Percentiles rank a stretch among this genome's conserved stretches.
Conservation (phyloP, 2,888 invertebrate genomes). For the Platycnemis pennipes region DNA sequence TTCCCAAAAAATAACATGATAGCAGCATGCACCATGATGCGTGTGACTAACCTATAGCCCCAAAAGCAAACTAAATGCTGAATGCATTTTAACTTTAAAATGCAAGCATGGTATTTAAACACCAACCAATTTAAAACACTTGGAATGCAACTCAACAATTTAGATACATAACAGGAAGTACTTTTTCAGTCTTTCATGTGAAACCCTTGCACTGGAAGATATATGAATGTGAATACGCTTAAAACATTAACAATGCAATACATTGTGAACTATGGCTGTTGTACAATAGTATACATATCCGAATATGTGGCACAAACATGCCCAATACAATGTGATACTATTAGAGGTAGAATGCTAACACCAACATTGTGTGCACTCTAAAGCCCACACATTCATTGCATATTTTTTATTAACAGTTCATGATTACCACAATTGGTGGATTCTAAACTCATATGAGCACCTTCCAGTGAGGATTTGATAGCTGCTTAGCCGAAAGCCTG, state of each 20-base stretch:
- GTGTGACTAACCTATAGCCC: neutral
- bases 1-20: neutral
- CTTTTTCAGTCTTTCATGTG: conserved; percentile 4
- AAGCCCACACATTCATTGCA: neutral
- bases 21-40: neutral
- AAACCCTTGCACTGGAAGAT: neutral
- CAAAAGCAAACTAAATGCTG: neutral
- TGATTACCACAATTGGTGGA: no score
- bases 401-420: neutral
- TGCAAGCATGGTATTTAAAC: no score
- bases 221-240: neutral
- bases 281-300: neutral
- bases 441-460: no score
- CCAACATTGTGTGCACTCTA: neutral
- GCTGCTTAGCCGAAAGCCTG: no score
- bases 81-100: no score
- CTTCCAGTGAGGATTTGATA: no score
- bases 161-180: neutral
- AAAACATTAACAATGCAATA: neutral
- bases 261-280: neutral
- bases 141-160: neutral
- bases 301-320: neutral
- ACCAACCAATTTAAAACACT: neutral
- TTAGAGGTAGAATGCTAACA: neutral
- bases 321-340: neutral